Conservation (phyloP, 2,113 vertebrate species). For the Jaculus jaculus region DNA sequence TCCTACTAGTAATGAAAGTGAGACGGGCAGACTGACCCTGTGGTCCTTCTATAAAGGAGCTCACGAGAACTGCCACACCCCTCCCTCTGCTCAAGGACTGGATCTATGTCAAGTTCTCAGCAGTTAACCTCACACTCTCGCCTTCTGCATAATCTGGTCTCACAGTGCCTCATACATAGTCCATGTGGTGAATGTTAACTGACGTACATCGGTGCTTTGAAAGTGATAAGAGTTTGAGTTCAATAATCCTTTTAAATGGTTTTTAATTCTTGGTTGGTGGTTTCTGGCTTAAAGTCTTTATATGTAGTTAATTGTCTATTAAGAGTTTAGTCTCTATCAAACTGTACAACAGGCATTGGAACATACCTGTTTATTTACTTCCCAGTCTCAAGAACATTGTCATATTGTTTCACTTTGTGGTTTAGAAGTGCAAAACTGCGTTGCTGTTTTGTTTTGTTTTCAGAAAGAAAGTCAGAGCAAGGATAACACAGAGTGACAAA, state of each 20-base stretch:
- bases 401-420: conserved; percentile 29
- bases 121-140: background rate
- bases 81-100: background rate
- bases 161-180: background rate
- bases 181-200: background rate
- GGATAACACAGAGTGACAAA: conserved; percentile 57
- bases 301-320: background rate
- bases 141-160: background rate
- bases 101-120: background rate
- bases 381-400: background rate
- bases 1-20: background rate
- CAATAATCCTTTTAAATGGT: background rate
- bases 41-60: background rate
- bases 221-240: background rate
- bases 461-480: conserved; percentile 45
- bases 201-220: background rate
- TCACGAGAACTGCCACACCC: background rate
- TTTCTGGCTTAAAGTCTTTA: background rate
- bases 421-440: conserved; percentile 43
- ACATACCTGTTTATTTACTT: background rate
- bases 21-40: background rate
- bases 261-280: background rate
- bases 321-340: background rate
- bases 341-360: background rate
- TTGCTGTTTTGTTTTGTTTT: background rate